phyloP scores from a whole-genome alignment of 2,797 vertebrate species.

The Labeo calbasu region DNA sequence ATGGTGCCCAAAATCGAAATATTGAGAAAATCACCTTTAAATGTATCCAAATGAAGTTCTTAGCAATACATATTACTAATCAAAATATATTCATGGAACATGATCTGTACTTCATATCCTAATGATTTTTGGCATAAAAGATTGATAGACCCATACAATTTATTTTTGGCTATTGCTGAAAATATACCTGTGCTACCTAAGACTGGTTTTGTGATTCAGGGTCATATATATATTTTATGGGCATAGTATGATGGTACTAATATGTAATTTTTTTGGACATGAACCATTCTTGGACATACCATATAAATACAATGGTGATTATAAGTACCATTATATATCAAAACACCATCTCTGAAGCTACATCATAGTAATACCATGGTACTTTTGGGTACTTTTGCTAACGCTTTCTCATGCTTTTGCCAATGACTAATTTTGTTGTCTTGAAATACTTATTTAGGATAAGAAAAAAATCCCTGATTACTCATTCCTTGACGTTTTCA shows the following conservation, averaged over 20 bases:
- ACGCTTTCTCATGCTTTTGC: neutral
- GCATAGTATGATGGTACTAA: neutral
- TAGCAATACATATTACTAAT: no score
- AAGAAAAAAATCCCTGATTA: neutral
- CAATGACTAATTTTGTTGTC: constrained; percentile 29
- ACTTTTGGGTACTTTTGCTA: constrained; percentile 27
- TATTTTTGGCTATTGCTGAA: no score
- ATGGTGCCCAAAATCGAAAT: no score
- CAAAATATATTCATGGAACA: no score
- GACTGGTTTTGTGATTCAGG: no score
- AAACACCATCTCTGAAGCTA: neutral
- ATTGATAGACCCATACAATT: no score
- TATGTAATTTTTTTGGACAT: neutral
- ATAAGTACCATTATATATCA: no score
- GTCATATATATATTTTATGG: neutral
- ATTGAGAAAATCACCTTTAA: no score
- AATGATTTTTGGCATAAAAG: no score
- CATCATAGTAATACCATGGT: constrained; percentile 6
- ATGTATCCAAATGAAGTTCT: no score
- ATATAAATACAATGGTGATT: neutral
- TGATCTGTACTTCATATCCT: no score
- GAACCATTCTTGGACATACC: neutral
- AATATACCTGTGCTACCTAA: no score
- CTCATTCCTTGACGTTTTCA: constrained; percentile 3
- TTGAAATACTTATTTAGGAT: constrained; percentile 8